Conservation (phyloP, 2,113 vertebrate genomes). For the Oncorhynchus mykiss region DNA sequence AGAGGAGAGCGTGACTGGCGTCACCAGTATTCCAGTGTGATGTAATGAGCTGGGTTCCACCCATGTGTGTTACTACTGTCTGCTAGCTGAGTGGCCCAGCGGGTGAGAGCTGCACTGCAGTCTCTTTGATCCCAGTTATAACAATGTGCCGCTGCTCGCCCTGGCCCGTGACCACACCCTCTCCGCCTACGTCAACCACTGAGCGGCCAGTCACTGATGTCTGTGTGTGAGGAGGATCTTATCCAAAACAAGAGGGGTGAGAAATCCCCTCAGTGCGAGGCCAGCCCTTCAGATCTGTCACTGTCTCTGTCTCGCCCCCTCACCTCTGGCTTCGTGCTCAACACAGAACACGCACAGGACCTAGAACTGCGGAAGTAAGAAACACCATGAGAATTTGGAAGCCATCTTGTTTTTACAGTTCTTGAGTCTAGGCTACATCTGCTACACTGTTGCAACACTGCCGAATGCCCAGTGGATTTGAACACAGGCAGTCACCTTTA, state of each 20-base stretch:
- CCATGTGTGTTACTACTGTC: constrained; percentile 37
- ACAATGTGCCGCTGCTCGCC: constrained; percentile 10
- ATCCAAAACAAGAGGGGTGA: constrained; percentile 49
- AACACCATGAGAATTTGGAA: constrained; percentile 27
- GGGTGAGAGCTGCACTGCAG: constrained; percentile 5
- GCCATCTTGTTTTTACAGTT: constrained; percentile 48
- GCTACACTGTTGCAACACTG: neutral
- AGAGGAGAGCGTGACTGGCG: constrained; percentile 1
- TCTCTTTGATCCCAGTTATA: constrained; percentile 44
- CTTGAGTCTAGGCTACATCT: constrained; percentile 15
- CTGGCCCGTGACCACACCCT: constrained; percentile 24
- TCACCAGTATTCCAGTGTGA: constrained; percentile 27
- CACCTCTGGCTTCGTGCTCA: constrained; percentile 23
- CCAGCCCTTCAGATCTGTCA: constrained; percentile 16
- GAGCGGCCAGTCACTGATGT: constrained; percentile 17
- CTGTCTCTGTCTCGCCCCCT: constrained; percentile 7
- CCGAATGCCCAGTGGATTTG: neutral
- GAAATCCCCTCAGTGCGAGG: constrained; percentile 15
- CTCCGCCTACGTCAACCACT: constrained; percentile 36
- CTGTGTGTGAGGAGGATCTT: constrained; percentile 21
- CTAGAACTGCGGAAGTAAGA: constrained; percentile 28
- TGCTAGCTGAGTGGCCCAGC: constrained; percentile 18
- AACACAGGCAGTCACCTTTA: neutral
- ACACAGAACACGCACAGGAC: constrained; percentile 20
- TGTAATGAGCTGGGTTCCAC: constrained; percentile 39